Base-by-base conservation (phyloP, 2,797 vertebrate genomes). In the Intellagama lesueurii region DNA sequence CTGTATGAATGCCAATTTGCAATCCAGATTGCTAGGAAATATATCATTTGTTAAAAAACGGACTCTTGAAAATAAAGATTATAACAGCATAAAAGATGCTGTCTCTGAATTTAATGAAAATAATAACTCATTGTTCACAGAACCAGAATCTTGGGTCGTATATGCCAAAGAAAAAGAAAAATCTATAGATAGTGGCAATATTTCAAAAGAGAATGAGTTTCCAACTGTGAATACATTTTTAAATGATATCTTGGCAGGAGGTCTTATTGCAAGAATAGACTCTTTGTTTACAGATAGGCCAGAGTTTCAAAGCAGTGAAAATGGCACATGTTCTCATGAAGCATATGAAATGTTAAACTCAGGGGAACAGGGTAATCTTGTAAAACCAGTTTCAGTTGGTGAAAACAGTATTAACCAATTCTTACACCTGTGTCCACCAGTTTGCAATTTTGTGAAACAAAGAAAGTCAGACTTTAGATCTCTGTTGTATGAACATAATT, bases 51-150 rank as follows among this genome's bases (percentile, higher is more conserved):
- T 9, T 56, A 60, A 90, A 91, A 91, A 70, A 40, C 40, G 22
- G 64, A 66, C 30, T 70, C 28, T 72, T 90, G 91, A 86, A 88
- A 89, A 88, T 28, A 78, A 75, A 88, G 28, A 66, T 1, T 40
- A 7, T 87, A 60, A 1, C 49, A 30, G 22, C 76, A 1, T 0
- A 66, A 52, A 82, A 81, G 64, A 47, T 14, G 0, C 17, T 91
- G 91, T 32, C 90, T 93, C 32, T 85, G 88, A 93, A 77, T 82
- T 78, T 69, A 92, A 83, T 89, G 91, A 84, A 82, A 83, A 81
- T 0, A 52, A 73, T 0, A 72, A 28, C 12, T 17, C 9, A 66
- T 7, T 77, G 26, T 0, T 49, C n/a, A 89, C 26, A 4, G 89
- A 92, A 56, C 35, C 88, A 11, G 83, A 90, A 3, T 52, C 14